Evolutionary conservation across 2,888 invertebrate species (phyloP), one percentile per base, ranked within the genome.

Genomic region (Taphrorychus bicolor): DNA sequence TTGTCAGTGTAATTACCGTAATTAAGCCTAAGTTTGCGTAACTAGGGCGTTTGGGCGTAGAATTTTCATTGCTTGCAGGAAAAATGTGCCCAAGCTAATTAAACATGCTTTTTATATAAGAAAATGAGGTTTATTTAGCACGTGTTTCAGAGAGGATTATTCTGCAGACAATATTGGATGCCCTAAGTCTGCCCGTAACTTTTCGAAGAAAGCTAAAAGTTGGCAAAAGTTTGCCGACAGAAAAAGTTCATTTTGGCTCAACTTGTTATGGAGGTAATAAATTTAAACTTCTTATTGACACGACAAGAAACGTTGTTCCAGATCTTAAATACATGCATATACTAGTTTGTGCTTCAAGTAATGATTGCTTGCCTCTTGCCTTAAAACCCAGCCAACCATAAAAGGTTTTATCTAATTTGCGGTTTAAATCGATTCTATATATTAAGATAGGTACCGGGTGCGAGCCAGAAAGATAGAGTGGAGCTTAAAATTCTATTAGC

Each of bases 401-500:
- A n/a, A 17, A 17, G 45, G 17, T n/a, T 45, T 45, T 45, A 17
- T 17, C 45, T n/a, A 7, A 45, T 45, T 45, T 45, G 14, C 45
- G 14, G 45, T n/a, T 45, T 45, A 45, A 45, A 45, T 45, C 14
- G 17, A n/a, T 14, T 45, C 45, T 45, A 45, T 45, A 45, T 16
- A 45, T 45, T 45, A n/a, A 45, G 45, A 45, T 45, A 45, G 45
- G 14, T 14, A 45, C 45, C 45, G 45, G 45, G 14, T 16, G 17
- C 45, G 45, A 14, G 11, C 5, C 5, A n/a, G 17, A 45, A 45
- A 45, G 45, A 45, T 45, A 45, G 45, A 45, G 45, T 45, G 14
- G 45, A n/a, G 45, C 45, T 45, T 45, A 45, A 45, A 45, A 45
- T 45, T 45, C 45, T 45, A 45, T 45, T 45, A 45, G 45, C 45